These are phyloP conservation scores for Conger conger DNA, from an alignment of 2,113 vertebrate species.

Conservation along the genomic window DNA sequence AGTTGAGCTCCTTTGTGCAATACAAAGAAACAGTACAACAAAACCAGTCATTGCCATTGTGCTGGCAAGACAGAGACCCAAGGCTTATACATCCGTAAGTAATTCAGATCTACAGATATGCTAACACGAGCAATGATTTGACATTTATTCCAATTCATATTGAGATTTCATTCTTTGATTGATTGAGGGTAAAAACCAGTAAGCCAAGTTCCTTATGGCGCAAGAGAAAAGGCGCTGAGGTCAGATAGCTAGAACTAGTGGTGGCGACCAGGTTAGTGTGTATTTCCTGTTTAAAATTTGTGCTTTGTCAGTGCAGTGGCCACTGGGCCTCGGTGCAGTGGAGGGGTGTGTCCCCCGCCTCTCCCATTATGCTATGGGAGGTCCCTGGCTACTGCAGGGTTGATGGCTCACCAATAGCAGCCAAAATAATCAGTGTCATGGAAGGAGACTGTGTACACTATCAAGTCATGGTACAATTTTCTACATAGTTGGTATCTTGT, in stretches of 20 bases:
- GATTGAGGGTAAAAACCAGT: neutral
- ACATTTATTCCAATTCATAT: neutral
- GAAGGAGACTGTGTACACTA: neutral
- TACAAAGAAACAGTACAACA: slow-evolving; percentile 43
- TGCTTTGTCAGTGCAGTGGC: slow-evolving; percentile 59
- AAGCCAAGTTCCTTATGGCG: neutral
- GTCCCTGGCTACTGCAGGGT: slow-evolving; percentile 50
- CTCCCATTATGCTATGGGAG: slow-evolving; percentile 48
- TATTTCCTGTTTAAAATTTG: slow-evolving; percentile 21
- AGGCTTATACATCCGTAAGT: neutral
- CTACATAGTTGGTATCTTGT: neutral
- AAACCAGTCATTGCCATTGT: neutral
- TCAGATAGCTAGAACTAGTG: neutral
- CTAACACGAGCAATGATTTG: neutral
- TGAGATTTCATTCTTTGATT: neutral
- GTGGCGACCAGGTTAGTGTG: neutral
- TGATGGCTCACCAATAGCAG: slow-evolving; percentile 1
- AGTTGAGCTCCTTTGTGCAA: slow-evolving; percentile 34
- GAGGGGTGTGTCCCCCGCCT: slow-evolving; percentile 49
- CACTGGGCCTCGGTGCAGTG: slow-evolving; percentile 46
- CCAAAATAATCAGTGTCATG: neutral
- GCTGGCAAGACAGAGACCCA: neutral
- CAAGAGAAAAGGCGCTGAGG: neutral
- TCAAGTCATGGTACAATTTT: neutral
- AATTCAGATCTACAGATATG: neutral